These are phyloP conservation scores for Corapipo altera DNA, from an alignment of 2,113 vertebrate genomes.

Conservation along the genomic window DNA sequence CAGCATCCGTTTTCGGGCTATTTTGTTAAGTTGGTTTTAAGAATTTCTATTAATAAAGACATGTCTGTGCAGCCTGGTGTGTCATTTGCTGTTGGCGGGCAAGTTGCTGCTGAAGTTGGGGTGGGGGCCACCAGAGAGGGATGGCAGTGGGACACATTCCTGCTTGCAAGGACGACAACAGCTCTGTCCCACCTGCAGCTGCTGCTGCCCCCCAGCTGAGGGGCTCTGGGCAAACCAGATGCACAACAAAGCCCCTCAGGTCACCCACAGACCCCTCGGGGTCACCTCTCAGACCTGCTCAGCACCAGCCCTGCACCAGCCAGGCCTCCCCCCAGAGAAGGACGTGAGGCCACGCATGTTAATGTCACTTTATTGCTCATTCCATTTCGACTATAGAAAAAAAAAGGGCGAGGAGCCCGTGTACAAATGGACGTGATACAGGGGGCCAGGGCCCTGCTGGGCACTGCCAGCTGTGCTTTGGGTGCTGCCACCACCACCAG, in stretches of 20 bases:
- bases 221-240: background rate
- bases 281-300: background rate
- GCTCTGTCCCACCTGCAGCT: background rate
- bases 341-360: background rate
- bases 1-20: background rate
- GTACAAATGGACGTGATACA: slow-evolving; percentile 61
- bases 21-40: slow-evolving; percentile 70
- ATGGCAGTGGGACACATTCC: background rate
- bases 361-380: slow-evolving; percentile 59
- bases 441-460: slow-evolving; percentile 1
- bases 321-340: background rate
- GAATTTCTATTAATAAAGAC: slow-evolving; percentile 72
- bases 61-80: background rate
- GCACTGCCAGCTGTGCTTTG: slow-evolving; percentile 52
- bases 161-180: fast-evolving
- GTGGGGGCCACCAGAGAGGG: background rate
- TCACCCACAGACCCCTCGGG: fast-evolving
- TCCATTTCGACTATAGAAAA: slow-evolving; percentile 54
- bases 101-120: background rate
- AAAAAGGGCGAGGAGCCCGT: slow-evolving; percentile 36
- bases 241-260: background rate
- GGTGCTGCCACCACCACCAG: background rate
- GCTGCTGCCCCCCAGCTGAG: background rate
- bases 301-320: background rate
- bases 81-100: background rate